phyloP scores from a whole-genome alignment of 2,797 vertebrate genomes.

The Acanthornis magna region DNA sequence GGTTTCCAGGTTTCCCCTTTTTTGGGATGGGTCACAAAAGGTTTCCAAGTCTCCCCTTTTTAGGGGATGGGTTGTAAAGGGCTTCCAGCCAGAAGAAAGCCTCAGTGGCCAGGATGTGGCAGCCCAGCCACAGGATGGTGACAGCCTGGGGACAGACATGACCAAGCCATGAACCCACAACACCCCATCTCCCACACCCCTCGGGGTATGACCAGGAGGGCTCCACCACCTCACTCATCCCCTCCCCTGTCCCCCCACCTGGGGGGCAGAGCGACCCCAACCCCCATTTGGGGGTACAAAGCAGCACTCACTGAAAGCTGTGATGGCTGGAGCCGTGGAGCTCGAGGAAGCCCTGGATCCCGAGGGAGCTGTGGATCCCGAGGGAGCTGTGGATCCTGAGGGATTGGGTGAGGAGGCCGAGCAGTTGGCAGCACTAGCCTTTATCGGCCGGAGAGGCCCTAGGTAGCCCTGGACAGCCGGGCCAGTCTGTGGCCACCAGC shows the following conservation, averaged over 20 bases:
- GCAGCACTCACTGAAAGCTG: background rate
- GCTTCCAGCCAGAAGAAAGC: background rate
- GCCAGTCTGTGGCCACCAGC: fast-evolving
- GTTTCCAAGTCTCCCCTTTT: background rate
- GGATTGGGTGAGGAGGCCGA: fast-evolving
- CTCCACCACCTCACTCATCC: fast-evolving
- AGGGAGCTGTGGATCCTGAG: background rate
- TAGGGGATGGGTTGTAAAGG: fast-evolving
- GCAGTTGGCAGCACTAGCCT: fast-evolving
- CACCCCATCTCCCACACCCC: background rate
- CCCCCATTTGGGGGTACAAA: fast-evolving
- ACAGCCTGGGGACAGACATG: fast-evolving
- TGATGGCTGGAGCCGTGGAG: fast-evolving
- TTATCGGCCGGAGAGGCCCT: fast-evolving
- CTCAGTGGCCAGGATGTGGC: fast-evolving
- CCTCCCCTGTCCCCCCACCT: no score
- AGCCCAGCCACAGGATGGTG: fast-evolving
- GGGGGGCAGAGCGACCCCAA: fast-evolving
- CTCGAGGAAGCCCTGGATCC: no score
- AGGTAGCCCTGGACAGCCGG: fast-evolving
- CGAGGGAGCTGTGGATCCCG: no score
- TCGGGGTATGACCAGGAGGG: fast-evolving
- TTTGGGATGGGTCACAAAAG: fast-evolving
- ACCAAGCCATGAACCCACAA: fast-evolving
- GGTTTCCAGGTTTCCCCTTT: background rate